Conservation (phyloP, 2,888 invertebrate genomes). For the Magallana nippona region DNA sequence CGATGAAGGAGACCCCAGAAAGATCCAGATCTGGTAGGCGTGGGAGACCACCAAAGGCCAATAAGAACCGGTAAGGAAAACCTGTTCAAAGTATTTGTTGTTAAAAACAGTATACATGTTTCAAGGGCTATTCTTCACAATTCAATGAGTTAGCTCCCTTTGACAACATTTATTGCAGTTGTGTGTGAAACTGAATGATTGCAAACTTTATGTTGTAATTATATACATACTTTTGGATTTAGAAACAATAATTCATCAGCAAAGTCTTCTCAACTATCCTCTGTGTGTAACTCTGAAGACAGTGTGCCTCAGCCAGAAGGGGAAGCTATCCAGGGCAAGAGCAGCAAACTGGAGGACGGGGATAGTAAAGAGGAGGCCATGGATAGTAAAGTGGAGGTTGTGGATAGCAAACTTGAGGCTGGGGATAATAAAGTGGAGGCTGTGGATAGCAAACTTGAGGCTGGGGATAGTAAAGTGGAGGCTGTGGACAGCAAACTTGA, state of each 20-base stretch:
- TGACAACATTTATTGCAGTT: too few relatives aligned
- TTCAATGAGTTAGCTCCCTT: too few relatives aligned
- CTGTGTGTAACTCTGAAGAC: slow-evolving; percentile 20
- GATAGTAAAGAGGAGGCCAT: not conserved
- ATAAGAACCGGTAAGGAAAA: not conserved
- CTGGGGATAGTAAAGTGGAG: slow-evolving; percentile 7
- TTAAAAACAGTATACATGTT: not conserved
- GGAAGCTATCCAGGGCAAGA: not conserved
- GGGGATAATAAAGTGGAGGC: not conserved
- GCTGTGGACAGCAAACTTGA: slow-evolving; percentile 40
- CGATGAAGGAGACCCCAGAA: not conserved
- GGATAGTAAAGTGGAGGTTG: not conserved
- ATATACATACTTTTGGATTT: not conserved
- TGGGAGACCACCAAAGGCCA: not conserved
- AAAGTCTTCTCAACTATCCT: slow-evolving; percentile 15
- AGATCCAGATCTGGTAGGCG: not conserved
- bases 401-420: not conserved
- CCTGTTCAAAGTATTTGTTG: not conserved
- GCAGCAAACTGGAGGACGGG: not conserved
- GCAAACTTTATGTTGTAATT: not conserved
- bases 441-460: not conserved
- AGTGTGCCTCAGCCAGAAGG: slow-evolving; percentile 21
- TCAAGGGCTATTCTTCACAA: too few relatives aligned
- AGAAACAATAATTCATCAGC: not conserved
- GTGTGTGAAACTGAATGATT: too few relatives aligned